Base-by-base conservation (phyloP, 2,888 invertebrate species). In the Sceliomorpha sp. region DNA sequence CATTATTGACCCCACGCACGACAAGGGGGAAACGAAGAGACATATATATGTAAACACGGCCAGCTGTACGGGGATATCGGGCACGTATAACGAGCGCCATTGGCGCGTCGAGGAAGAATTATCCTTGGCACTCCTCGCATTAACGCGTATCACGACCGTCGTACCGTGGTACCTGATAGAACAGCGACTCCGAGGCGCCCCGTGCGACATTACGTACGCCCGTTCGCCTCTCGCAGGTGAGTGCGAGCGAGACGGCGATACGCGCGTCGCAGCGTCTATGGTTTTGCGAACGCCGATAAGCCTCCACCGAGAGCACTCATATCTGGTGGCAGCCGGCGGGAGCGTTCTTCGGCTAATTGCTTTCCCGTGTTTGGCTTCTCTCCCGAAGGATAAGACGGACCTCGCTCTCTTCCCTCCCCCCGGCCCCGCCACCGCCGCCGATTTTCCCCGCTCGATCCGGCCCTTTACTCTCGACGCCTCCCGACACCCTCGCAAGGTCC, bases 331-430 rank as follows among this genome's bases (percentile, higher is more conserved):
- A 74, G 76, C n/a, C 80, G 77, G 76, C 79, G 79, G 78, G 76
- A 75, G 74, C 79, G 78, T 80, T 81, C 80, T 74, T 76, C 74
- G 76, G 81, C 86, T 88, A 88, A 88, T 88, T 88, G 88, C 84
- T 88, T 88, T 88, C 86, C 86, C 86, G 80, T 88, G 87, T 88
- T 71, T 81, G 77, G 75, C 60, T 76, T 74, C 74, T 70, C 84
- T 85, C 83, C 81, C 84, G 70, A 67, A 82, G 86, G 86, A 87
- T 85, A 85, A 87, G 81, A 73, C 68, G 66, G 51, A 42, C 53
- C 48, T 27, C 37, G 70, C 73, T 45, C 70, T 56, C 63, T 64
- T 51, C 64, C 70, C 50, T 60, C 53, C 40, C 15, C 45, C 44
- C 32, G n/a, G 12, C 27, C 3, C 20, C 24, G 5, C 1, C n/a